phyloP scores from a whole-genome alignment of 2,888 invertebrate genomes.

The Drosophila antonietae region DNA sequence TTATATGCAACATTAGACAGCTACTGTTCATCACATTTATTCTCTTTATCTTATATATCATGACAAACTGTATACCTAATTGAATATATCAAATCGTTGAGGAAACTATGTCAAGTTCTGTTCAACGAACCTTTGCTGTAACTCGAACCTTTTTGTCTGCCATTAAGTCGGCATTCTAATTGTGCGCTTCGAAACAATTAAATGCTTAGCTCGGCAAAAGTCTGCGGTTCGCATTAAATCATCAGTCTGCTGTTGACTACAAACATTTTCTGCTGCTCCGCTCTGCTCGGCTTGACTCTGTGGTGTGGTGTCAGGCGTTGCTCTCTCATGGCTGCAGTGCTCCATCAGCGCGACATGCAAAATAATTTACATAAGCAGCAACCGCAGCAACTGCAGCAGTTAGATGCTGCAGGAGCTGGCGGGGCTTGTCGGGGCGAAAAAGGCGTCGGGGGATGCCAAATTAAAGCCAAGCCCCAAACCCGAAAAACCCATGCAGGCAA shows the following conservation, averaged over 20 bases:
- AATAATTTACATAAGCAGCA: conserved; percentile 80
- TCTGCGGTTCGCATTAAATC: conserved; percentile 78
- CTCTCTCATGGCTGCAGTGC: conserved; percentile 34
- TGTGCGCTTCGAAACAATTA: conserved; percentile 70
- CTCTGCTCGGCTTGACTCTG: not conserved
- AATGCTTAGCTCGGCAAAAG: conserved; percentile 79
- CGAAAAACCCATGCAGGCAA: conserved; percentile 71
- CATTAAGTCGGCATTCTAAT: conserved; percentile 37
- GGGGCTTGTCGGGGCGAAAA: conserved; percentile 29
- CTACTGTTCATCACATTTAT: not conserved
- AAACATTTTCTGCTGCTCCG: conserved; percentile 14
- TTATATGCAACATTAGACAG: not conserved
- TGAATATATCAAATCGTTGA: not conserved
- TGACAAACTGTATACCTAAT: not conserved
- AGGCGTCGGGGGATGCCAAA: conserved; percentile 67
- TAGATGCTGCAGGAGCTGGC: conserved; percentile 8
- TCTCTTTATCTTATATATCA: not conserved
- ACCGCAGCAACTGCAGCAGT: conserved; percentile 72
- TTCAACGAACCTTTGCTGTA: not conserved
- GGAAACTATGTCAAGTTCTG: conserved; percentile 13
- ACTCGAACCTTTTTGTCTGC: conserved; percentile 8
- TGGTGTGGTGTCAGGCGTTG: conserved; percentile 30
- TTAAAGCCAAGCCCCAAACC: conserved; percentile 69
- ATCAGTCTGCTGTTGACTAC: conserved; percentile 74
- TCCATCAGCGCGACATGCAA: conserved; percentile 59